Evolutionary conservation across 92 coral and sea anemone species (phyloP).

Genomic region (Porites cylindrica): DNA sequence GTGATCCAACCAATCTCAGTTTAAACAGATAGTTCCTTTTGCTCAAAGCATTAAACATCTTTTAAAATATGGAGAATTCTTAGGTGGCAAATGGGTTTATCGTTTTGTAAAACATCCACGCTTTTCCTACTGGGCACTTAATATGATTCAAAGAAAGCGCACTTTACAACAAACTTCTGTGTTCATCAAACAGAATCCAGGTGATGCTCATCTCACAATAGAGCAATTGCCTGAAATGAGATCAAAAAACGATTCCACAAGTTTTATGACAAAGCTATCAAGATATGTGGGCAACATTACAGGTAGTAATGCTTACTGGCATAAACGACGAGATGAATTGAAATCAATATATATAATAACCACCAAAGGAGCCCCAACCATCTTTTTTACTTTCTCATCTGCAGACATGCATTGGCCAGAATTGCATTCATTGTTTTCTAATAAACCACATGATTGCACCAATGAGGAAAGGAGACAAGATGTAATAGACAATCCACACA

Average conservation of each 20-base stretch:
- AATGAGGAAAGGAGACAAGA: conserved; percentile 28
- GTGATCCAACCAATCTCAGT: conserved; percentile 27
- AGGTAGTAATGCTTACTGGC: conserved; percentile 78
- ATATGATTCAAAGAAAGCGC: conserved; percentile 74
- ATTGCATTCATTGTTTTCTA: conserved; percentile 53
- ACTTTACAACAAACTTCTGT: conserved; percentile 68
- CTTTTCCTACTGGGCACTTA: conserved; percentile 78
- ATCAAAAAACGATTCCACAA: conserved; percentile 51
- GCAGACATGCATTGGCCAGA: conserved; percentile 88
- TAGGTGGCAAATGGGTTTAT: conserved; percentile 60
- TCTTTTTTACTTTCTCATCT: conserved; percentile 81
- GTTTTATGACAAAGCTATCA: conserved; percentile 74
- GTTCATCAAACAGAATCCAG: conserved; percentile 49
- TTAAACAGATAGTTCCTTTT: conserved; percentile 59
- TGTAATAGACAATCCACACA: conserved; percentile 78
- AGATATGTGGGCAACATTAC: conserved; percentile 78
- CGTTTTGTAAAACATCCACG: conserved; percentile 73
- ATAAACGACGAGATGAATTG: conserved; percentile 62
- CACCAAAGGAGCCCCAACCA: conserved; percentile 74
- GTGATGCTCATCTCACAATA: conserved; percentile 62
- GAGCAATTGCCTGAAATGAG: conserved; percentile 80
- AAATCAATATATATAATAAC: conserved; percentile 75
- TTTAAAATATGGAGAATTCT: conserved; percentile 61
- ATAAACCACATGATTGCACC: neutral
- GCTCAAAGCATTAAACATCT: conserved; percentile 50